Conservation (phyloP, 2,888 invertebrate genomes). For the Rhopalosiphum nymphaeae region DNA sequence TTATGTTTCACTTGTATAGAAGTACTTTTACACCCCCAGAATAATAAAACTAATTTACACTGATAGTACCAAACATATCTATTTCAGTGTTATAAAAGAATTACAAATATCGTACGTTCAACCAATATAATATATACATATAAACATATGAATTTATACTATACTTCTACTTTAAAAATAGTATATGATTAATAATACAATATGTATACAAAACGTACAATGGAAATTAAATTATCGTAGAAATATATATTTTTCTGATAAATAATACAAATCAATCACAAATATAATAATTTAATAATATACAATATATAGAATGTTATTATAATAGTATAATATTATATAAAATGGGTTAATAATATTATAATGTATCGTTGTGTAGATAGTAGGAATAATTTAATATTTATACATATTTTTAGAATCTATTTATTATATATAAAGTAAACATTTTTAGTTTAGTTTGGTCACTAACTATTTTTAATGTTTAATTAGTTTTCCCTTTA, state of each 20-base stretch:
- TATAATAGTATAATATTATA: background rate
- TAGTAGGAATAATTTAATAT: background rate
- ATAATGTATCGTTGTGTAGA: background rate
- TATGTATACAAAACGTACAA: background rate
- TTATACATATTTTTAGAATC: background rate
- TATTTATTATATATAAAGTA: background rate
- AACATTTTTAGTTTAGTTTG: background rate
- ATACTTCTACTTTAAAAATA: background rate
- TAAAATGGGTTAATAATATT: background rate
- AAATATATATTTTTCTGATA: background rate
- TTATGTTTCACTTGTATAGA: background rate
- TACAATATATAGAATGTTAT: background rate
- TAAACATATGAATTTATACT: background rate
- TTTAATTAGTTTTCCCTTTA: background rate
- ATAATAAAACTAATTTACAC: conserved; percentile 17
- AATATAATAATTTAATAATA: background rate
- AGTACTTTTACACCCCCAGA: background rate
- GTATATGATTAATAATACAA: no score
- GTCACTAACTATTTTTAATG: background rate
- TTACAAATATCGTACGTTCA: background rate
- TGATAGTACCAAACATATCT: background rate
- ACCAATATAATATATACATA: background rate
- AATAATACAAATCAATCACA: background rate
- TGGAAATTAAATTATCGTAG: background rate
- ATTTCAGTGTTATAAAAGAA: background rate